Base-by-base conservation (phyloP, 2,113 vertebrate genomes). In the Trachemys scripta region DNA sequence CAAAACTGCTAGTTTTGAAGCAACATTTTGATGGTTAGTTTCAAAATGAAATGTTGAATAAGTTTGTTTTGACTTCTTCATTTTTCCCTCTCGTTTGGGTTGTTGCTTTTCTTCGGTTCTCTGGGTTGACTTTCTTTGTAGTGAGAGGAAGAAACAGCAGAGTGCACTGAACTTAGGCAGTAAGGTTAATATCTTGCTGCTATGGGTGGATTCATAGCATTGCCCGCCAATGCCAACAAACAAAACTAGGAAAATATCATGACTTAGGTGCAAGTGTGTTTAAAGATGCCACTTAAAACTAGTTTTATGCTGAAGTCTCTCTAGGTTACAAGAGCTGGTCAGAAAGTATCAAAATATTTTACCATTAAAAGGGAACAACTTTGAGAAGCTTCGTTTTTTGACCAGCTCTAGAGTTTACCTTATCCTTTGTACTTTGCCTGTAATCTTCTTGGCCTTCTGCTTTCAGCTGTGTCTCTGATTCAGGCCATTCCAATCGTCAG, bases 401-500 rank as follows among this genome's bases (percentile, higher is more conserved):
- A 75, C 87, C 29, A 89, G 81, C 22, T 69, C 49, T 20, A 0
- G 42, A 13, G 93, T 86, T 93, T 47, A 53, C 81, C 86, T 78
- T 93, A 88, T 65, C 53, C 81, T 82, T 47, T 95, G 88, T 57
- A 49, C 35, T 83, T 87, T 22, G 1, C 12, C 75, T 47, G 13
- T 96, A 95, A 94, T 8, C 56, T 49, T 56, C 79, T 76, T 92
- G 84, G 29, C 10, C 81, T 95, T 98, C 88, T 97, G 29, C 83
- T 97, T 96, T 42, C 93, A 99, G 99, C 99, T 9, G 98, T 99
- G 53, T 98, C 98, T 5, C 98, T 99, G 65, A 96, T 99, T 97
- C 99, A 99, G 3, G 99, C 99, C 92, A 99, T 99, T 84, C 98
- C 99, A 45, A 88, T 99, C 94, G 99, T 99, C 96, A 98, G 98